A percentile compares a stretch with the other conserved stretches of the same genome.
Evolutionary conservation across 2,797 vertebrate species (phyloP).

Genomic region (Paratrypauchen microcephalus): DNA sequence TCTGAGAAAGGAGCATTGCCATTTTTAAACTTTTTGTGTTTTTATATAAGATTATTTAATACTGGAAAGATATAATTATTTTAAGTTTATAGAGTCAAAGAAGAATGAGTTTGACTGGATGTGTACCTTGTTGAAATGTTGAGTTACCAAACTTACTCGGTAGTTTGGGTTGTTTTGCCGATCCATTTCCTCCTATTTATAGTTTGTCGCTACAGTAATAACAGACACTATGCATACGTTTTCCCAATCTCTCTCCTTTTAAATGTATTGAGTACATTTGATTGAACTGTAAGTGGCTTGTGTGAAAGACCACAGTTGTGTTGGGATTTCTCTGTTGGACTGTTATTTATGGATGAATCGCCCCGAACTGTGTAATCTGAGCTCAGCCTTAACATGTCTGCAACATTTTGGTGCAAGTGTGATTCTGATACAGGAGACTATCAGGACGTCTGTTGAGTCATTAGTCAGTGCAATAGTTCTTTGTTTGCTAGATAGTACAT

Average conservation of each 20-base stretch:
- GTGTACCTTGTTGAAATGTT: constrained; percentile 34
- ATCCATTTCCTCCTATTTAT: constrained; percentile 9
- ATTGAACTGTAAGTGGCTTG: constrained; percentile 7
- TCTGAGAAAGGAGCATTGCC: constrained; percentile 42
- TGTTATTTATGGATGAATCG: constrained; percentile 2
- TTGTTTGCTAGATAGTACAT: constrained; percentile 15
- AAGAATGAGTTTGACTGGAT: constrained; percentile 42
- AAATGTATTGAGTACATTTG: constrained; percentile 4
- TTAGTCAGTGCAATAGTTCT: constrained; percentile 4
- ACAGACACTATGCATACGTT: not conserved
- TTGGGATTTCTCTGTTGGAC: constrained; percentile 14
- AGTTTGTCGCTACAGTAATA: not conserved
- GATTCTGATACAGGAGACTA: not conserved
- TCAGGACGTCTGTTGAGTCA: not conserved
- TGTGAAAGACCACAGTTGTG: constrained; percentile 13
- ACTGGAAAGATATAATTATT: constrained; percentile 78
- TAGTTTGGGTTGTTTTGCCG: constrained; percentile 21
- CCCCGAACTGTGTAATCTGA: constrained; percentile 18
- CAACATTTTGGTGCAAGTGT: constrained; percentile 2
- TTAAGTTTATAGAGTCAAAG: constrained; percentile 54
- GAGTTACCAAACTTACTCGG: constrained; percentile 21
- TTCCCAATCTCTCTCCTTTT: constrained; percentile 18
- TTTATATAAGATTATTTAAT: constrained; percentile 86
- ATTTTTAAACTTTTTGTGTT: constrained; percentile 66
- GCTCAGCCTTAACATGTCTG: constrained; percentile 19